Conservation (phyloP, 2,888 invertebrate species). For the Incurvaria masculella region DNA sequence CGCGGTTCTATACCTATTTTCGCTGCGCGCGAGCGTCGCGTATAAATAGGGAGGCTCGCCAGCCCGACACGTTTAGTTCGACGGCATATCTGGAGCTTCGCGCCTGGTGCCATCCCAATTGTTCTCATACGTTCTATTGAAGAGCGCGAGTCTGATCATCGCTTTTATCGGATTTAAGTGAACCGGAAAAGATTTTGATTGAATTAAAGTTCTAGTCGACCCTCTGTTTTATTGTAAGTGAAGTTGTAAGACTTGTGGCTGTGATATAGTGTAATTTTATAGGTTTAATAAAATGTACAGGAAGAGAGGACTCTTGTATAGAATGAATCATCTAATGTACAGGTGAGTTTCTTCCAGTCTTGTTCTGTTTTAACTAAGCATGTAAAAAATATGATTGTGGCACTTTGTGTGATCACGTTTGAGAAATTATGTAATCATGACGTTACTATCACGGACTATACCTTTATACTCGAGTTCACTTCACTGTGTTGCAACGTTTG, state of each 20-base stretch:
- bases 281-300: conserved; percentile 28
- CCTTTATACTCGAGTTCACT: conserved; percentile 9
- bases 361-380: too few species aligned
- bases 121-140: neutral
- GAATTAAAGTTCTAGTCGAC: too few species aligned
- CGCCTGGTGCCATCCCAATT: neutral
- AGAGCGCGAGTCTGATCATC: neutral
- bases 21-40: neutral
- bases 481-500: too few species aligned
- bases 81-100: neutral
- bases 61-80: neutral
- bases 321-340: conserved; percentile 35
- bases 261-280: neutral
- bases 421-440: conserved; percentile 9
- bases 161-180: too few species aligned
- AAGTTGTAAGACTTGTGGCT: too few species aligned
- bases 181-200: too few species aligned
- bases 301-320: conserved; percentile 35
- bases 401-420: conserved; percentile 6
- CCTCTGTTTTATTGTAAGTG: too few species aligned
- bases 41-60: neutral
- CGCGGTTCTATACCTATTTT: neutral
- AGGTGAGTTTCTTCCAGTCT: conserved; percentile 25
- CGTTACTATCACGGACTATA: conserved; percentile 10
- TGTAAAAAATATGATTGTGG: too few species aligned